phyloP scores from a whole-genome alignment of 2,113 vertebrate species.

The Triplophysa tibetana region DNA sequence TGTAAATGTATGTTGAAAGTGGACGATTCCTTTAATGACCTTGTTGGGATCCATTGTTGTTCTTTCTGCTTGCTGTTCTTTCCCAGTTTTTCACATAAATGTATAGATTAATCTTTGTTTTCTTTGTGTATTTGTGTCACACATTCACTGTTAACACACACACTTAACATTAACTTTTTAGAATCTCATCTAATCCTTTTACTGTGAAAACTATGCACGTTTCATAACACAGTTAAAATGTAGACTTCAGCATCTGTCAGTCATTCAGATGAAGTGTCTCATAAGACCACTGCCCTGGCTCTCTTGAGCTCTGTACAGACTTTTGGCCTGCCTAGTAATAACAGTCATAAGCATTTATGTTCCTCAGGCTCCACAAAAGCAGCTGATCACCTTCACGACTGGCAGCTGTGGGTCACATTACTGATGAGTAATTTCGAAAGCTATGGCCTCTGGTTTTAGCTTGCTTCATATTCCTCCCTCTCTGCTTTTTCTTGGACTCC shows the following conservation, averaged over 20 bases:
- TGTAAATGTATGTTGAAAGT: too few relatives aligned
- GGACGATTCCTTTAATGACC: background rate
- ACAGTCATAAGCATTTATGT: conserved; percentile 70
- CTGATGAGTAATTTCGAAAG: conserved; percentile 70
- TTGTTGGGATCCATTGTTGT: background rate
- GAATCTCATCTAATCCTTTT: conserved; percentile 43
- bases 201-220: background rate
- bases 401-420: conserved; percentile 65
- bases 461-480: conserved; percentile 19
- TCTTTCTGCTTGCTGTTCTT: conserved; percentile 12
- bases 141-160: too few relatives aligned
- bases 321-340: conserved; percentile 68
- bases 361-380: conserved; percentile 66
- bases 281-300: conserved; percentile 47
- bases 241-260: background rate
- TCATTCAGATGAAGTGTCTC: conserved; percentile 9
- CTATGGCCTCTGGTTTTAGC: conserved; percentile 45
- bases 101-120: conserved; percentile 67
- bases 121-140: conserved; percentile 5
- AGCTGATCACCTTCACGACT: conserved; percentile 65
- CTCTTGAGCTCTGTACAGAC: conserved; percentile 55
- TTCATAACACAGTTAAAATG: conserved; percentile 4
- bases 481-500: conserved; percentile 3
- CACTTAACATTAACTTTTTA: too few relatives aligned
- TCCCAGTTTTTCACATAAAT: conserved; percentile 58